A percentile compares a stretch with the other conserved stretches of the same genome.
These are phyloP conservation scores for Rhipidura dahli DNA, from an alignment of 2,113 vertebrate genomes.

Conservation along the genomic window DNA sequence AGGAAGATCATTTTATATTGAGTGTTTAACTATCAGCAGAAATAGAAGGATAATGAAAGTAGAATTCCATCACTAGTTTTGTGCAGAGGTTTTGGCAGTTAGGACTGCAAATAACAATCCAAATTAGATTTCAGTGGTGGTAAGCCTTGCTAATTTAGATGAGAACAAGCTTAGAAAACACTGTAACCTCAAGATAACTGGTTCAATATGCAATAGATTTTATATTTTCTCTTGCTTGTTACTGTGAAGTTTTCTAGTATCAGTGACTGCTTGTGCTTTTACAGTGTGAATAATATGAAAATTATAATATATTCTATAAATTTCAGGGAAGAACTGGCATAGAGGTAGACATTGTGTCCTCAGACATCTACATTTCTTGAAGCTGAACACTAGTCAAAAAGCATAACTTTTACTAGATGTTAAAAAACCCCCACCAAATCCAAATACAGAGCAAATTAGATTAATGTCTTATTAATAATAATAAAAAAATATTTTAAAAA, in stretches of 20 bases:
- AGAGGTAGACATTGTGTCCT: background rate
- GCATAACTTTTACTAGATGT: background rate
- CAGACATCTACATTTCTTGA: background rate
- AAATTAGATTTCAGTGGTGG: slow-evolving; percentile 46
- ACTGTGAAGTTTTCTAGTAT: background rate
- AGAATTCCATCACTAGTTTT: slow-evolving; percentile 38
- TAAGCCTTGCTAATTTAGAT: slow-evolving; percentile 41
- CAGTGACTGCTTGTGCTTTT: background rate
- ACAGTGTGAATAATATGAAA: background rate
- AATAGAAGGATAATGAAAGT: slow-evolving; percentile 44
- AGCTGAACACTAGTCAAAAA: background rate
- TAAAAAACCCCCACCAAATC: background rate
- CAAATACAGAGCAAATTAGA: background rate
- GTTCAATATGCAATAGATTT: background rate
- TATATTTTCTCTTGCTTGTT: background rate
- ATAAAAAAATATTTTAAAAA: background rate
- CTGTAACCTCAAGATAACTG: background rate
- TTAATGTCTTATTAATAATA: background rate
- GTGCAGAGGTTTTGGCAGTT: slow-evolving; percentile 34
- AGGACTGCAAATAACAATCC: slow-evolving; percentile 55
- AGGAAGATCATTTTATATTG: slow-evolving; percentile 62
- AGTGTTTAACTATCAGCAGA: slow-evolving; percentile 59
- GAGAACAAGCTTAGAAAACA: slow-evolving; percentile 11
- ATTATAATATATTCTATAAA: background rate
- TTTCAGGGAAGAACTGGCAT: background rate